These are phyloP conservation scores for Drosophila aldrichi DNA, from an alignment of 2,888 invertebrate species.

Conservation along the genomic window DNA sequence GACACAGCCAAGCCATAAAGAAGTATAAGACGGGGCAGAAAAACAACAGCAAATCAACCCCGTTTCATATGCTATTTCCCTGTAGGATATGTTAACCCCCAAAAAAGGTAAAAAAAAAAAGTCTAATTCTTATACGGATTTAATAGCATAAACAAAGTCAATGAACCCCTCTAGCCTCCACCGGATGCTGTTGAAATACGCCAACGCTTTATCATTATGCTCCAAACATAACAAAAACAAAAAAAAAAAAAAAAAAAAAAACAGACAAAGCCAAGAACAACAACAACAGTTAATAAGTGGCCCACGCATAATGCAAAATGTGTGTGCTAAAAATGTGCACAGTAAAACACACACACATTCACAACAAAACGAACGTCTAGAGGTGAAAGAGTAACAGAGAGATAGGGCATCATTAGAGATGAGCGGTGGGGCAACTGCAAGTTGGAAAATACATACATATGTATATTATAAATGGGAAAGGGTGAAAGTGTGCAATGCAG, in stretches of 20 bases:
- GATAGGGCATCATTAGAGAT: conserved; percentile 36
- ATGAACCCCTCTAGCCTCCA: conserved; percentile 43
- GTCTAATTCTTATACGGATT: conserved; percentile 27
- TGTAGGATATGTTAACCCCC: conserved; percentile 39
- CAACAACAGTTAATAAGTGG: conserved; percentile 42
- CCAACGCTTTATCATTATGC: conserved; percentile 44
- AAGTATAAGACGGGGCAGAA: conserved; percentile 6
- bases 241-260: neutral
- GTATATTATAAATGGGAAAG: conserved; percentile 27
- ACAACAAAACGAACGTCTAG: conserved; percentile 2
- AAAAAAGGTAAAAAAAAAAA: conserved; percentile 46
- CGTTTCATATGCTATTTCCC: conserved; percentile 29
- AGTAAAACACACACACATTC: conserved; percentile 13
- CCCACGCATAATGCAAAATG: conserved; percentile 53
- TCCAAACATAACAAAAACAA: conserved; percentile 2
- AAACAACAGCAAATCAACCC: conserved; percentile 41
- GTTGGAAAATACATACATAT: neutral
- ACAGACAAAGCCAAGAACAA: neutral
- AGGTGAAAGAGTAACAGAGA: neutral
- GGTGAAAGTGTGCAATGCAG: neutral
- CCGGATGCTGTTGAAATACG: conserved; percentile 24
- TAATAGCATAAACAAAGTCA: conserved; percentile 40
- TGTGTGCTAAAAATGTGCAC: conserved; percentile 38
- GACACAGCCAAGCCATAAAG: conserved; percentile 28
- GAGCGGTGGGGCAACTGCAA: conserved; percentile 8